phyloP scores from a whole-genome alignment of 2,113 vertebrate species.

The Dromaius novaehollandiae region DNA sequence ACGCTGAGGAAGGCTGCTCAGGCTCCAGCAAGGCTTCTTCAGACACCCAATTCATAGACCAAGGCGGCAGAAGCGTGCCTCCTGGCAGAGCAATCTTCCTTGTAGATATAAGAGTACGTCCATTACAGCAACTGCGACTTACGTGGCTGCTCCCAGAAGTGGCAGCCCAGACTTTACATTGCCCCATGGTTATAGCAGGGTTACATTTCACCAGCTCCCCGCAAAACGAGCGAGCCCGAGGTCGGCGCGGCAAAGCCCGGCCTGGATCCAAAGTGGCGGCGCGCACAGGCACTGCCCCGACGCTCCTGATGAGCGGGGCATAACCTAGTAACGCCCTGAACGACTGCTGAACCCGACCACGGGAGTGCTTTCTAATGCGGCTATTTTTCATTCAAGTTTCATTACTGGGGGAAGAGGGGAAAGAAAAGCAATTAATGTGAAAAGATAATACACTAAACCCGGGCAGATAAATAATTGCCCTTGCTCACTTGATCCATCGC shows the following conservation, averaged over 20 bases:
- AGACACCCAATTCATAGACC: neutral
- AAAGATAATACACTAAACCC: constrained; percentile 24
- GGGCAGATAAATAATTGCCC: neutral
- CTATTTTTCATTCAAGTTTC: neutral
- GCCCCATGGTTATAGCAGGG: neutral
- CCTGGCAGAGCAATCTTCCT: neutral
- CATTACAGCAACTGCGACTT: neutral
- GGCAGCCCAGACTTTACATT: neutral
- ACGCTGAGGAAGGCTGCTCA: neutral
- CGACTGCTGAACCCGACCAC: neutral
- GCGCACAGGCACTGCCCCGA: neutral
- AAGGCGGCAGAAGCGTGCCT: neutral
- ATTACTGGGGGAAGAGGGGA: neutral
- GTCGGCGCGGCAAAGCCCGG: neutral
- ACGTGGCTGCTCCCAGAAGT: neutral
- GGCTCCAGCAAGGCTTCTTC: neutral
- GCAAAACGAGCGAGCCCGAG: neutral
- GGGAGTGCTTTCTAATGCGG: neutral
- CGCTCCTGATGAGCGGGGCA: neutral
- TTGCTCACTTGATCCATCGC: neutral
- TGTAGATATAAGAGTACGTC: neutral
- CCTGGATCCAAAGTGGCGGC: neutral
- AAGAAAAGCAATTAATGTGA: constrained; percentile 24
- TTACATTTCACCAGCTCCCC: neutral
- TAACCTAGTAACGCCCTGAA: neutral